phyloP scores from a whole-genome alignment of 2,797 vertebrate genomes.

The Hypotaenidia okinawae region DNA sequence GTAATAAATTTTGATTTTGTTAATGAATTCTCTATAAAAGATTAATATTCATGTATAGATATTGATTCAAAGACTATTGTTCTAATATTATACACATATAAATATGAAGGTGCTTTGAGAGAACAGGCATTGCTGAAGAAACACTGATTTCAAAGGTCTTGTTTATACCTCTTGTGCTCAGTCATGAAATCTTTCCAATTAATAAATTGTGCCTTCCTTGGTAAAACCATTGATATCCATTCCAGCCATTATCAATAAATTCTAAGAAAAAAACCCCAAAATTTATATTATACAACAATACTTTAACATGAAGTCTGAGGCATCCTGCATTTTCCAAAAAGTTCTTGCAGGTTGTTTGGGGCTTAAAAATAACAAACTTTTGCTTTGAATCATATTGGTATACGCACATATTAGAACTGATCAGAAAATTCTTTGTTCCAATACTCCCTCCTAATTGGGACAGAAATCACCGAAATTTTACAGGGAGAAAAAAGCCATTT shows the following conservation, averaged over 20 bases:
- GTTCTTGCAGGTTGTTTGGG: not conserved
- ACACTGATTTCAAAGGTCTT: not conserved
- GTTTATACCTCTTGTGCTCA: not conserved
- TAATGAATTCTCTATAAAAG: conserved; percentile 63
- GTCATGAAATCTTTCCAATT: not conserved
- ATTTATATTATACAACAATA: not conserved
- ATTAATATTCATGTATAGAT: conserved; percentile 70
- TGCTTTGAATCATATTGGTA: not conserved
- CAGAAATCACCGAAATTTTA: not conserved
- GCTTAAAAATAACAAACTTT: not conserved
- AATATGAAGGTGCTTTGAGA: conserved; percentile 39
- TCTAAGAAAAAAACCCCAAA: rapidly evolving
- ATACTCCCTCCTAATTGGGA: not conserved
- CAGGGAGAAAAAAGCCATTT: not conserved
- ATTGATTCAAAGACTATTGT: conserved; percentile 51
- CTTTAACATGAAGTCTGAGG: not conserved
- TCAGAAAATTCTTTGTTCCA: not conserved
- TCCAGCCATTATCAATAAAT: not conserved
- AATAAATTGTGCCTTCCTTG: not conserved
- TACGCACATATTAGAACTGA: not conserved
- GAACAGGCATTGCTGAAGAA: not conserved
- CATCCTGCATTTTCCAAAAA: not conserved
- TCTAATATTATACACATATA: conserved; percentile 37
- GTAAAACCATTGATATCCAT: not conserved
- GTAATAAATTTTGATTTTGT: conserved; percentile 59